Base-by-base conservation (phyloP, 2,797 vertebrate genomes). In the Oreortyx pictus region DNA sequence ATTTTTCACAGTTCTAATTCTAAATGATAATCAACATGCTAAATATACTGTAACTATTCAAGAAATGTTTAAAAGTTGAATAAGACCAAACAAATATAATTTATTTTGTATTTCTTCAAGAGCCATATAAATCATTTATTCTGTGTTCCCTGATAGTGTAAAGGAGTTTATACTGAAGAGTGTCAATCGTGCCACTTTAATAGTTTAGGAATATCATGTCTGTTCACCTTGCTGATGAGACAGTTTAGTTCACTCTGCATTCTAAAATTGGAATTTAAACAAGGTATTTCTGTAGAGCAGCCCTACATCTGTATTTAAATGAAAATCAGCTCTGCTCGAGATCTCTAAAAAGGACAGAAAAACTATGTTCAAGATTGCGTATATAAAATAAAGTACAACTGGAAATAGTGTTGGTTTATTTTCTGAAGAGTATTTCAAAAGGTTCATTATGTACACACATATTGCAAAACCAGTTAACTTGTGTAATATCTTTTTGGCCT, bases 391-490 rank as follows among this genome's bases (percentile, higher is more conserved):
- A 88, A 74, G 65, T 82, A 41, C 70, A 33, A 47, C 24, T 82
- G 22, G 18, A 56, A 76, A 37, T 47, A 35, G 29, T 83, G 89
- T 54, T 70, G 13, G 72, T 92, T 72, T 68, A 52, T 89, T 81
- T 92, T 89, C 66, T 60, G 70, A 54, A 43, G 39, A 71, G 22
- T 77, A 18, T 41, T 86, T 95, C 52, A 86, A n/a, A 75, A 80
- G 82, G 35, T 64, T 89, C 22, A 24, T 92, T 90, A 54, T 1
- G 1, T 73, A 31, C 61, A 46, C 27, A 46, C 72, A 14, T 46
- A 39, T 62, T 94, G 66, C 73, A 83, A 77, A 88, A 8, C 27
- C n/a, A 82, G 33, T 90, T 81, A 82, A 64, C 41, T 95, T 78
- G 65, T 82, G 14, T 87, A 79, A 9, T 82, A 44, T 64, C 60